Evolutionary conservation across 37 sponge, comb jelly and placozoan species (phyloP).

Genomic region (Amphimedon queenslandica): DNA sequence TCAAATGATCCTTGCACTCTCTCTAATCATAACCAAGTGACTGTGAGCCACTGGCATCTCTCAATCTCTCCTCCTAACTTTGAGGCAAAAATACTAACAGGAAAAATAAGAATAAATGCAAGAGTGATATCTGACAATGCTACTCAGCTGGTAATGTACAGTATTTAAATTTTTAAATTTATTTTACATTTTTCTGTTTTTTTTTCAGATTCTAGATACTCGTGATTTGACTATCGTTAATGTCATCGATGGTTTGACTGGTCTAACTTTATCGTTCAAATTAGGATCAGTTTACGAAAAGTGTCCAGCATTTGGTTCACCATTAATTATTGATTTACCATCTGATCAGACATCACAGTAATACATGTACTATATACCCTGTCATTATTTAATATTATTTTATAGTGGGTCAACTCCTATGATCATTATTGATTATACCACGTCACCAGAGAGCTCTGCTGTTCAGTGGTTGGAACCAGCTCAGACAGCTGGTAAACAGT

Average conservation of each 20-base stretch:
- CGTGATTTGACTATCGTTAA: background rate
- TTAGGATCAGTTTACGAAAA: background rate
- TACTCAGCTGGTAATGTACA: background rate
- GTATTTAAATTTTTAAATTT: background rate
- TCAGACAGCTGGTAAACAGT: conserved; percentile 83
- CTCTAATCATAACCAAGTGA: background rate
- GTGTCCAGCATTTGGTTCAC: background rate
- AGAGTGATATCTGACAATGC: background rate
- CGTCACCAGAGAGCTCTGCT: conserved; percentile 56
- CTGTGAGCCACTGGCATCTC: background rate
- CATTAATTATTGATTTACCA: background rate
- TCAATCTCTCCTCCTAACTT: background rate
- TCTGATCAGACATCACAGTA: background rate
- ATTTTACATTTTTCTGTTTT: background rate
- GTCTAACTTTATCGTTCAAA: background rate
- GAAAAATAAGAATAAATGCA: background rate
- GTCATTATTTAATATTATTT: background rate
- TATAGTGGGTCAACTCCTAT: conserved; percentile 2
- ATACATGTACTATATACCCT: background rate
- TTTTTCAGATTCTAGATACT: background rate
- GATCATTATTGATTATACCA: conserved; percentile 56
- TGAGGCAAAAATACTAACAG: background rate
- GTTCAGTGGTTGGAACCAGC: conserved; percentile 86
- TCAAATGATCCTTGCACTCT: background rate
- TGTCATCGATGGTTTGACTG: background rate